Base-by-base conservation (phyloP, 2,888 invertebrate genomes). In the Calameuta pallipes region DNA sequence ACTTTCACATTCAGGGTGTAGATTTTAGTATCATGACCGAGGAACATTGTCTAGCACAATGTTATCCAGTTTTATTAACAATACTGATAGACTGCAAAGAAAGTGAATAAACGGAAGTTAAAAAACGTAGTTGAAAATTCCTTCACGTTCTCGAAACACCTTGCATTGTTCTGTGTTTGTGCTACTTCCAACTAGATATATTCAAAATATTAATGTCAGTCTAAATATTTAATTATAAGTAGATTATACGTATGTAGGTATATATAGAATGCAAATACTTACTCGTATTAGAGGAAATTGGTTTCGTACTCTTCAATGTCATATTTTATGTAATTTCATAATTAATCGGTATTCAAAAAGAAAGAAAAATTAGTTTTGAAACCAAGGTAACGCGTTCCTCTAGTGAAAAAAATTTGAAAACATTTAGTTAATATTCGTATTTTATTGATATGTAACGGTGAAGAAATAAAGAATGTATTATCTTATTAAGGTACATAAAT, bases 351-450 rank as follows among this genome's bases (percentile, higher is more conserved):
- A 56, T 56, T 9, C 1, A 56, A 56, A 56, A 56, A 23, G 23
- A 23, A 23, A 0, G 76, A 74, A 82, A 84, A 84, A 83, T 75
- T 81, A 82, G 79, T 84, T 83, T 82, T 83, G 76, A 85, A 85
- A 86, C 83, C 82, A 86, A 85, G 82, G 81, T 83, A 82, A 83
- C 76, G 81, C 81, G 83, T 86, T 86, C 83, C 86, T 86, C 83
- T 77, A 71, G 69, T 82, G 81, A 76, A 76, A 78, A 80, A 80
- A 56, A 23, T 23, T 23, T 23, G 23, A 56, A 56, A 9, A 23
- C 23, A 56, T 41, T 36, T 56, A 56, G 9, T 56, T 56, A 23
- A 23, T 56, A 56, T 56, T 56, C 56, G 79, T 74, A 73, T 82
- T 82, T 83, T 79, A 78, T 82, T 79, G 78, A 75, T 82, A 82